phyloP scores from a whole-genome alignment of 1,140 invertebrate species.

The Philotrypesis tridentata region DNA sequence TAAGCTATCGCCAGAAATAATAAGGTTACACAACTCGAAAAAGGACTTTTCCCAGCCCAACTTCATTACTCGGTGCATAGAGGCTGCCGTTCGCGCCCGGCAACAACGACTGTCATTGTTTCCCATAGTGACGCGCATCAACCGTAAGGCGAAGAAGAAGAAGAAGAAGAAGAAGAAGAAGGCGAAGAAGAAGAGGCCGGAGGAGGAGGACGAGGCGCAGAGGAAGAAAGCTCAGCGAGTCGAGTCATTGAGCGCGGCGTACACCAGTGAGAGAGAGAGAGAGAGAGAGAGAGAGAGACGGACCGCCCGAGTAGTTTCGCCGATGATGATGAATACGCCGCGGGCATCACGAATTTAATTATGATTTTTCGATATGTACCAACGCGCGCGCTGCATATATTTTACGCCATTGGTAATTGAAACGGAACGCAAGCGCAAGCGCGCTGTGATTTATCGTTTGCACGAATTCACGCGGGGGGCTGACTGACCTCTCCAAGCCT shows the following conservation, averaged over 20 bases:
- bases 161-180: not conserved
- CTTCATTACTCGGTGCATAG: not conserved
- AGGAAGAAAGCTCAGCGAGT: not conserved
- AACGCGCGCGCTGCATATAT: not conserved
- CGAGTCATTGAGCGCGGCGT: slow-evolving; percentile 46
- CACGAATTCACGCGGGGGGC: slow-evolving; percentile 21
- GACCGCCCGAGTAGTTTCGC: slow-evolving; percentile 48
- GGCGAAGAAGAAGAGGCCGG: not conserved
- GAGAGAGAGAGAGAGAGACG: no score
- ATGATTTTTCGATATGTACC: slow-evolving; percentile 47
- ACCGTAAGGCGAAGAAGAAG: not conserved
- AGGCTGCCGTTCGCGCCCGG: not conserved
- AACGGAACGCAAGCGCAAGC: not conserved
- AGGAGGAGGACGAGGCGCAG: no score
- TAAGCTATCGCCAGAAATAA: no score
- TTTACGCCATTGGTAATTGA: slow-evolving; percentile 28
- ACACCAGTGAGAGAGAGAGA: no score
- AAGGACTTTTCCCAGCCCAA: no score
- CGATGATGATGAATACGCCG: slow-evolving; percentile 41
- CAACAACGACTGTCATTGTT: slow-evolving; percentile 46
- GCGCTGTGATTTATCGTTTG: slow-evolving; percentile 28
- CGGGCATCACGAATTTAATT: slow-evolving; percentile 49
- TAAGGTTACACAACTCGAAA: no score
- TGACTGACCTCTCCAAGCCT: slow-evolving; percentile 8
- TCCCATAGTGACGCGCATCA: slow-evolving; percentile 16